These are phyloP conservation scores for Arrhopalites spinosus DNA, from an alignment of 2,888 invertebrate genomes.

Conservation along the genomic window DNA sequence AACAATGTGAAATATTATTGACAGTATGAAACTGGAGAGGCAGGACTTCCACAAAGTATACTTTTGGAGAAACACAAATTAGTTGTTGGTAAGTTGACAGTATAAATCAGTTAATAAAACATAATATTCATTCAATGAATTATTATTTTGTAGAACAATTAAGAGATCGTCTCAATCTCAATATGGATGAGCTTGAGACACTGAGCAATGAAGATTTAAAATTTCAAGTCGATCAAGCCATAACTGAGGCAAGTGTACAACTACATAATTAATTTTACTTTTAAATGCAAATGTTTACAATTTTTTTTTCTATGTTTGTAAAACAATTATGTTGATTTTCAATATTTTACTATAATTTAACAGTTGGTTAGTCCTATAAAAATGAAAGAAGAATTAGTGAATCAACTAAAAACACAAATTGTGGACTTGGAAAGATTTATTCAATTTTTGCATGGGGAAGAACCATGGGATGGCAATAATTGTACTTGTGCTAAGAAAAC, in stretches of 20 bases:
- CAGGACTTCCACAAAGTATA: slow-evolving; percentile 77
- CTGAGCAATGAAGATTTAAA: slow-evolving; percentile 81
- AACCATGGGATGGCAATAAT: slow-evolving; percentile 53
- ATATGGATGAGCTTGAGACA: slow-evolving; percentile 77
- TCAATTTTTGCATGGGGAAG: slow-evolving; percentile 80
- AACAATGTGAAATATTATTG: too few species aligned
- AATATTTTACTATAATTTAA: not conserved
- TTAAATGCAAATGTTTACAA: not conserved
- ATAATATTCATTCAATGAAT: too few species aligned
- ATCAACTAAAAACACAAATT: slow-evolving; percentile 94
- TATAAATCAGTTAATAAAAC: not conserved
- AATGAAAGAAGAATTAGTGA: slow-evolving; percentile 94
- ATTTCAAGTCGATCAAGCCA: slow-evolving; percentile 86
- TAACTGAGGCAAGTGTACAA: slow-evolving; percentile 69
- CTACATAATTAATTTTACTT: too few species aligned
- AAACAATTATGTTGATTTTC: not conserved
- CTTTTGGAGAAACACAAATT: slow-evolving; percentile 85
- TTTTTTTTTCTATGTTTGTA: not conserved
- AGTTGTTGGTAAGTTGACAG: slow-evolving; percentile 68
- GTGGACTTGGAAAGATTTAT: slow-evolving; percentile 97
- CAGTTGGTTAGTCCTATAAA: slow-evolving; percentile 88
- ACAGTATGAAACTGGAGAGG: slow-evolving; percentile 85
- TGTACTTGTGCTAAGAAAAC: slow-evolving; percentile 61
- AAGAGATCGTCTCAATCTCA: slow-evolving; percentile 80
- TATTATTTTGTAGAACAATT: slow-evolving; percentile 69